Evolutionary conservation across 2,888 invertebrate genomes (phyloP), one percentile per base, ranked within the genome.

Genomic region (Dorcus hopei): DNA sequence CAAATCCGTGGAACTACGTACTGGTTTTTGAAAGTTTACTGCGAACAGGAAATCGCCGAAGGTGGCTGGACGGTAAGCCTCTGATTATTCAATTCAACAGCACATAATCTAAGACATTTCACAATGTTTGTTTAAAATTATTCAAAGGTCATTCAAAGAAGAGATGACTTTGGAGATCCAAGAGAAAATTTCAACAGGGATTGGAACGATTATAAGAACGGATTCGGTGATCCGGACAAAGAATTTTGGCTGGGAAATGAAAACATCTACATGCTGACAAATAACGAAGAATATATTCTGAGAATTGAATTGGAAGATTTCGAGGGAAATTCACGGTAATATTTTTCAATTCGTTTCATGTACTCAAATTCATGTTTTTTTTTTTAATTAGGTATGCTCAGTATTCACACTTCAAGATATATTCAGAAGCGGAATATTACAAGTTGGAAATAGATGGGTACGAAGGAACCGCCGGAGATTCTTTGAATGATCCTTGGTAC

Each of bases 201-300:
- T 77, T 95, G 95, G 94, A 87, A 89, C 57, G 93, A 95, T 72
- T 95, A 95, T 78, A 93, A 94, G 76, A 93, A 93, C 73, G 95
- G 95, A 1, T 95, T 95, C 74, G 95, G 94, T 3, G 93, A 95
- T 80, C 91, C 93, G 0, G 88, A 87, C 65, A 89, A 91, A 73
- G 94, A 95, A 77, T 93, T 95, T 79, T 95, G 94, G 94, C 83
- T 95, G 26, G 95, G 95, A 52, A 95, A 95, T 73, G 93, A 95
- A 77, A 95, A 95, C 72, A 94, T 95, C 64, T 94, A 93, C 77
- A 93, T 94, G 91, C 81, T 95, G 48, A 94, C 95, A 41, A 93
- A 93, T 74, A 93, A 94, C 71, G 94, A 95, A 71, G 93, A 94
- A 73, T 94, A 94, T 75, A 87, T 90, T 76, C 81, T 95, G 0